These are phyloP conservation scores for Kuschelorhynchus macadamiae DNA, from an alignment of 2,888 invertebrate genomes.

Conservation along the genomic window DNA sequence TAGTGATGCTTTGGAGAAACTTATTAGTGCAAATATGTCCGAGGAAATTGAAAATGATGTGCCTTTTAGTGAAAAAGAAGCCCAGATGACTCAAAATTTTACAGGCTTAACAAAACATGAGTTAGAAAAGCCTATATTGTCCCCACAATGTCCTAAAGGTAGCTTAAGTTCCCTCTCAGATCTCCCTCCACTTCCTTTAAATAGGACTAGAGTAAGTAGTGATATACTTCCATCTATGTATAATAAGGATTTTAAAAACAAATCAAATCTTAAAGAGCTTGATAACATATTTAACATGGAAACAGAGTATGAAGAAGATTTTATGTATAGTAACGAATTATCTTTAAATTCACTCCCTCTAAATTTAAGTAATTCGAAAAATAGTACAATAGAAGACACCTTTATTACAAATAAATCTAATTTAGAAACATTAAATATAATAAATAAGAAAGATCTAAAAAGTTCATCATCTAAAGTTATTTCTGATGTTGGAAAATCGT, in stretches of 20 bases:
- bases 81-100: constrained; percentile 12
- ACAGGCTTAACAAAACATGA: constrained; percentile 13
- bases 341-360: constrained; percentile 49
- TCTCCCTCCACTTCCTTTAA: constrained; percentile 62
- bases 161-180: constrained; percentile 62
- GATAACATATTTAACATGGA: constrained; percentile 63
- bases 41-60: constrained; percentile 20
- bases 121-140: constrained; percentile 58
- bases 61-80: constrained; percentile 26
- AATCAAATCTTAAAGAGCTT: constrained; percentile 60
- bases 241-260: constrained; percentile 64
- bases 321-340: constrained; percentile 60
- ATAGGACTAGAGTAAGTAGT: constrained; percentile 59
- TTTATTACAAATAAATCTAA: neutral
- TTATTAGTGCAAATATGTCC: constrained; percentile 15
- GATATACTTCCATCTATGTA: constrained; percentile 65
- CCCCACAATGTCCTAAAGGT: constrained; percentile 58
- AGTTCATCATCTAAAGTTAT: constrained; percentile 18
- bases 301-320: constrained; percentile 66
- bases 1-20: constrained; percentile 24
- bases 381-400: neutral
- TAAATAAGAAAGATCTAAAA: constrained; percentile 21
- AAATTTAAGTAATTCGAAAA: neutral
- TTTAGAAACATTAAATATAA: neutral
- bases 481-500: constrained; percentile 27